These are phyloP conservation scores for Syngnathus acus DNA, from an alignment of 2,797 vertebrate genomes.

Conservation along the genomic window DNA sequence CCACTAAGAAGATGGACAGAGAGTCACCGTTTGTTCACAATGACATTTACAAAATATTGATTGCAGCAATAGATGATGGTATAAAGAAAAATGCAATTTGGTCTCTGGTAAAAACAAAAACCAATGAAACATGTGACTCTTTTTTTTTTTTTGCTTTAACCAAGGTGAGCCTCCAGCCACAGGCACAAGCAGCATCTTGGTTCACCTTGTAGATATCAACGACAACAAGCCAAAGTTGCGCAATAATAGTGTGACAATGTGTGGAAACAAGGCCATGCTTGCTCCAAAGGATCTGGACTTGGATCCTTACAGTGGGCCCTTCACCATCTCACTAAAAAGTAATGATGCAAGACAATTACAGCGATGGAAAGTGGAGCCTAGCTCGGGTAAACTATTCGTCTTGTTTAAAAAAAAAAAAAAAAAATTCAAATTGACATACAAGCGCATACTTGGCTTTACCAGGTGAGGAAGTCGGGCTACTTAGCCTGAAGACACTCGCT, in stretches of 20 bases:
- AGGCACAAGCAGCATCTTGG: conserved; percentile 57
- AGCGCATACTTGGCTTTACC: conserved; percentile 5
- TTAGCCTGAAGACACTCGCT: conserved; percentile 52
- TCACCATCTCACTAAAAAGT: conserved; percentile 57
- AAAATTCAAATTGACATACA: fast-evolving
- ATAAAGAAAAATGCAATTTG: conserved; percentile 17
- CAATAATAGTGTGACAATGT: conserved; percentile 43
- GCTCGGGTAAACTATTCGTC: conserved; percentile 51
- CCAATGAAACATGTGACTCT: no score
- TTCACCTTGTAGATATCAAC: conserved; percentile 70
- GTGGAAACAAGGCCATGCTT: conserved; percentile 59
- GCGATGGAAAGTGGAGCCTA: conserved; percentile 67
- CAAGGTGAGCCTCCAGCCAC: conserved; percentile 71
- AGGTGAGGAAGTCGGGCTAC: conserved; percentile 65
- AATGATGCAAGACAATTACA: conserved; percentile 23
- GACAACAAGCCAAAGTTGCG: conserved; percentile 64
- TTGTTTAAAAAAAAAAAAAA: not conserved
- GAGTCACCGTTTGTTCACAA: conserved; percentile 67
- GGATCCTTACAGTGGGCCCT: conserved; percentile 63
- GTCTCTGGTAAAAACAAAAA: not conserved
- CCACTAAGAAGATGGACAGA: conserved; percentile 65
- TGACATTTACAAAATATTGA: conserved; percentile 58
- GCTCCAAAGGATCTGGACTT: conserved; percentile 51
- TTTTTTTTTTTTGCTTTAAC: conserved; percentile 3
- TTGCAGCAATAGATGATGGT: conserved; percentile 71